Evolutionary conservation across 2,797 vertebrate species (phyloP), one percentile per base, ranked within the genome.

Genomic region (Hoplostethus atlanticus): DNA sequence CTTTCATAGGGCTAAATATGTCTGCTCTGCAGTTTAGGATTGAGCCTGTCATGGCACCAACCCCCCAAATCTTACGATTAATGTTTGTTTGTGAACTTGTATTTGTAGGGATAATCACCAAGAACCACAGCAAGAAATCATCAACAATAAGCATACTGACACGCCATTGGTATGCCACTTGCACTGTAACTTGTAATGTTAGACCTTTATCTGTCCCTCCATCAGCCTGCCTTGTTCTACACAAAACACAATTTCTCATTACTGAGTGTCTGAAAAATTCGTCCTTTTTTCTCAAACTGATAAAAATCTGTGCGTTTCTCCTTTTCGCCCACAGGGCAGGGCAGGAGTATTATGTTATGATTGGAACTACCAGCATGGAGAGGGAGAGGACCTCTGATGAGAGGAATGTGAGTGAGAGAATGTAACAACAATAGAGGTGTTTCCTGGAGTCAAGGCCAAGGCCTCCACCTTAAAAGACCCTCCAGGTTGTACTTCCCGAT

Each of bases 371-470:
- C 36, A 30, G 8, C 25, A 53, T 17, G n/a, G n/a, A 48, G 44
- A 71, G 16, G 57, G 4, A 54, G 17, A 44, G 46, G n/a, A 65
- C 3, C n/a, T 58, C 42, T 66, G 48, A 4, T 48, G 46, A 1
- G 46, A 38, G 46, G 44, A 68, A 59, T 68, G 66, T 50, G 28
- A 58, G 28, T 53, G 48, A 63, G 34, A 44, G 48, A 56, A 21
- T 16, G 10, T 11, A 31, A 40, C 10, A 84, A 79, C 85, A 90
- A 77, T 64, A 61, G 56, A 12, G 31, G 46, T 7, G 72, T 70
- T 86, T 90, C 81, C 82, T 84, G 81, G 48, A 74, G 9, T 66
- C 57, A 64, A 17, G 6, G 51, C 34, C 28, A 21, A 21, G 15
- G 13, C 59, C 30, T 50, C 67, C 65, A 67, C 58, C 21, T 42